phyloP scores from a whole-genome alignment of 2,113 vertebrate genomes.

The Antechinus flavipes region DNA sequence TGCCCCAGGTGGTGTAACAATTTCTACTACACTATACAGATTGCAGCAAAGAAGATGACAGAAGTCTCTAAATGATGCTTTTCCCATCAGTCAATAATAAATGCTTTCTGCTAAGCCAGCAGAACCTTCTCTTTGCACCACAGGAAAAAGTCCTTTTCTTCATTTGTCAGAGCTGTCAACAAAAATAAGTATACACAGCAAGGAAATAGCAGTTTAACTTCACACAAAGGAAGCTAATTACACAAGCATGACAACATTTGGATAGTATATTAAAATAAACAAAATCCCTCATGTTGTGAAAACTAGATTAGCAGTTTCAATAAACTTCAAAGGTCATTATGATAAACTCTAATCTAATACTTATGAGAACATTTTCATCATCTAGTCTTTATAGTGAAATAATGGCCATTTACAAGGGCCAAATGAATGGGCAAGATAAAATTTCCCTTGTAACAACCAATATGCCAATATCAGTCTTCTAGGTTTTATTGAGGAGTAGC shows the following conservation, averaged over 20 bases:
- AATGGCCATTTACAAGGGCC: conserved; percentile 59
- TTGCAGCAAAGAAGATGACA: conserved; percentile 1
- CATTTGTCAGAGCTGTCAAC: conserved; percentile 44
- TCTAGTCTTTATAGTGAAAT: conserved; percentile 22
- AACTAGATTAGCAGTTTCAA: conserved; percentile 55
- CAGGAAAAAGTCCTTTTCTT: conserved; percentile 48
- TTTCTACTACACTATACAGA: conserved; percentile 7
- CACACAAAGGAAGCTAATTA: conserved; percentile 68
- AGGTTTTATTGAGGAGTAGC: conserved; percentile 55
- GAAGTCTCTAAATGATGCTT: conserved; percentile 31
- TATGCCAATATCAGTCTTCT: neutral
- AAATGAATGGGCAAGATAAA: conserved; percentile 46
- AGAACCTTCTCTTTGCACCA: conserved; percentile 49
- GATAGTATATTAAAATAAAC: conserved; percentile 64
- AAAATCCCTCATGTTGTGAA: conserved; percentile 52
- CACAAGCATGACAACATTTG: conserved; percentile 49
- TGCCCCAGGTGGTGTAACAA: neutral
- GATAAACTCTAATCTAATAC: conserved; percentile 50
- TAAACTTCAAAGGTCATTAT: conserved; percentile 68
- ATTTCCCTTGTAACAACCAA: conserved; percentile 60
- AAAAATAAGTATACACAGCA: conserved; percentile 49
- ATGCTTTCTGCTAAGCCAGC: neutral
- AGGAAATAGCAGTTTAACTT: conserved; percentile 63
- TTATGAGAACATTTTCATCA: conserved; percentile 52
- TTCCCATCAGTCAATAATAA: conserved; percentile 37